Evolutionary conservation across 2,113 vertebrate species (phyloP), one percentile per base, ranked within the genome.

Genomic region (Alectura lathami): DNA sequence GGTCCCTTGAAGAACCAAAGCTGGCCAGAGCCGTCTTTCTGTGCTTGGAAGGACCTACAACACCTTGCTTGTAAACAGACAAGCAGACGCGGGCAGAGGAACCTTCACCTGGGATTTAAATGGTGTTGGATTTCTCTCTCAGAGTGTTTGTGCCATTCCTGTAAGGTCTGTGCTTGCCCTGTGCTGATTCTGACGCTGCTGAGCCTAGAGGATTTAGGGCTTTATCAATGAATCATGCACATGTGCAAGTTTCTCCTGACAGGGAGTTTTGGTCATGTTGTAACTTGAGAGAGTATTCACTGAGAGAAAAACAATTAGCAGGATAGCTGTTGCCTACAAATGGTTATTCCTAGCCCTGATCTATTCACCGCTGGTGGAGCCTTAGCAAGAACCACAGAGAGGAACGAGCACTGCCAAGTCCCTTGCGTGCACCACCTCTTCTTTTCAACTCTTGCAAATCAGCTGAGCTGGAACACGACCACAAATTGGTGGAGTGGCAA

Each of bases 291-390:
- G 12, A 87, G 51, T 12, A 43, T 79, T 95, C 91, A 64, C 64
- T 86, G 88, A 95, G 88, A 93, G 90, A 94, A 91, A 96, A 96
- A 74, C 93, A 86, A 95, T 95, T 96, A 94, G 47, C 80, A 88
- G 16, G 3, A 27, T 47, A 78, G 95, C 57, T 93, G 76, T 32
- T 93, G 69, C 92, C 92, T 83, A 76, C 53, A 79, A 92, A 72
- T 56, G 24, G 29, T 94, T 93, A 76, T 90, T 86, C 76, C 51
- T 72, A 89, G 38, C 72, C 59, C 87, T 70, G 57, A 56, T 86
- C 88, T 93, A 91, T 93, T 94, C 88, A 72, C 64, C 73, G 11
- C 24, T 81, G 88, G 93, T 91, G 93, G 59, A 94, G 88, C 64
- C 86, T 72, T 38, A 50, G 80, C 76, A 18, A 12, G 83, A 93